Conservation (phyloP, 1,140 invertebrate species). For the Hycleus phaleratus region DNA sequence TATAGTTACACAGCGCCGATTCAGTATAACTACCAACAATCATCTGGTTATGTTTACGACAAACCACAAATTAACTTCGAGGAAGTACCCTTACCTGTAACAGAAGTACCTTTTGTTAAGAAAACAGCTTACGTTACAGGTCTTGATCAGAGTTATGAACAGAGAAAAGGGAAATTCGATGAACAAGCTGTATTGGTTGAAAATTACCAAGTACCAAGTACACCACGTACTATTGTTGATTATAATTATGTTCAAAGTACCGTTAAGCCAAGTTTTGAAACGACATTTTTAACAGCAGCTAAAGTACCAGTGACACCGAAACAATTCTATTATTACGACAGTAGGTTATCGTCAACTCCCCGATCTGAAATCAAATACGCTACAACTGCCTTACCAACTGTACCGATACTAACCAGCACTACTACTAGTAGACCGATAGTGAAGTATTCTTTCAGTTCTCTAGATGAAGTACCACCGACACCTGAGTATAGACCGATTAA, state of each 20-base stretch:
- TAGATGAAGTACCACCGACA: conserved; percentile 5
- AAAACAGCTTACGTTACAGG: conserved; percentile 46
- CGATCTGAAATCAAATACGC: not conserved
- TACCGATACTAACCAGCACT: not conserved
- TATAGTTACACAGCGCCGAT: conserved; percentile 10
- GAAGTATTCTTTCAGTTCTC: conserved; percentile 1
- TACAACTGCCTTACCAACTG: not conserved
- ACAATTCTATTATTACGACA: conserved; percentile 22
- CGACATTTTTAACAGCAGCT: conserved; percentile 19
- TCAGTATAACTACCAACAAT: conserved; percentile 6
- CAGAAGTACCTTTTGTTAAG: conserved; percentile 43
- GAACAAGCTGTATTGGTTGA: not conserved
- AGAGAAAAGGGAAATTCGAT: conserved; percentile 13
- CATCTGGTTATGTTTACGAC: conserved; percentile 42
- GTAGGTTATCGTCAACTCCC: conserved; percentile 19
- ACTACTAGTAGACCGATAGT: conserved; percentile 3
- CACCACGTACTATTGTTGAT: conserved; percentile 24
- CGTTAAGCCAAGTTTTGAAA: conserved; percentile 29
- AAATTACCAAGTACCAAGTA: conserved; percentile 2
- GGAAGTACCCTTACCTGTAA: conserved; percentile 38
- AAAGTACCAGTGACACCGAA: conserved; percentile 7
- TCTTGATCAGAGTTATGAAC: conserved; percentile 4
- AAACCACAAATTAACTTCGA: conserved; percentile 42
- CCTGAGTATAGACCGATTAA: conserved; percentile 21
- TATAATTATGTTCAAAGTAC: conserved; percentile 21